phyloP scores from a whole-genome alignment of 2,797 vertebrate genomes.

The Danio albolineatus region DNA sequence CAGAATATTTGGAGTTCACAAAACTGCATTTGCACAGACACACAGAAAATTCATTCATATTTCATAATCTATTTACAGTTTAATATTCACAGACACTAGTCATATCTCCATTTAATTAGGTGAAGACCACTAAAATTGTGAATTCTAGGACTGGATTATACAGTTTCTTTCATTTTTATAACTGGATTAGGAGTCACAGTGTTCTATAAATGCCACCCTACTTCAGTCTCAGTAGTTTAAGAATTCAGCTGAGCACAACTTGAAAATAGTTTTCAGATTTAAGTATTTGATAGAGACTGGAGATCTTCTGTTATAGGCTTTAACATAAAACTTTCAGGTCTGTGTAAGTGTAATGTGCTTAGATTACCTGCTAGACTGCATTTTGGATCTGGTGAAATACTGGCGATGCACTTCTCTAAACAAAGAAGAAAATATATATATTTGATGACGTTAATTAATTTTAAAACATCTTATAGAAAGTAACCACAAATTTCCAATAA shows the following conservation, averaged over 20 bases:
- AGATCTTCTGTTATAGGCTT: not conserved
- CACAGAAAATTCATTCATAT: too few species aligned
- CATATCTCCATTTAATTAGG: too few species aligned
- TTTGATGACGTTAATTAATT: not conserved
- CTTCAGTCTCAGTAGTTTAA: not conserved
- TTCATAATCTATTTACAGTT: too few species aligned
- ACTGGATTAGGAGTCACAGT: too few species aligned
- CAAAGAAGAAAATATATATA: not conserved
- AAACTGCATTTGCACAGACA: too few species aligned
- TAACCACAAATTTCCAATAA: too few species aligned
- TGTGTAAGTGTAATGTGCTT: not conserved
- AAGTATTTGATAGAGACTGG: not conserved
- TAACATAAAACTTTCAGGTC: not conserved
- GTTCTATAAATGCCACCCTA: not conserved
- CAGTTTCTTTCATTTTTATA: too few species aligned
- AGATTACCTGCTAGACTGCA: slow-evolving; percentile 72
- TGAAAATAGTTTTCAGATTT: not conserved
- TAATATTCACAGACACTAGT: too few species aligned
- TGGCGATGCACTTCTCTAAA: slow-evolving; percentile 63
- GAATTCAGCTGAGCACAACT: not conserved
- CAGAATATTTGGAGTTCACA: too few species aligned
- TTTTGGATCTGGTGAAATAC: slow-evolving; percentile 63
- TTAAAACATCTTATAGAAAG: not conserved
- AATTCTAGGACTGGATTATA: too few species aligned
- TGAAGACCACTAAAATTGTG: too few species aligned